Evolutionary conservation across 2,888 invertebrate genomes (phyloP), one percentile per base, ranked within the genome.

Genomic region (Conistra vaccinii): DNA sequence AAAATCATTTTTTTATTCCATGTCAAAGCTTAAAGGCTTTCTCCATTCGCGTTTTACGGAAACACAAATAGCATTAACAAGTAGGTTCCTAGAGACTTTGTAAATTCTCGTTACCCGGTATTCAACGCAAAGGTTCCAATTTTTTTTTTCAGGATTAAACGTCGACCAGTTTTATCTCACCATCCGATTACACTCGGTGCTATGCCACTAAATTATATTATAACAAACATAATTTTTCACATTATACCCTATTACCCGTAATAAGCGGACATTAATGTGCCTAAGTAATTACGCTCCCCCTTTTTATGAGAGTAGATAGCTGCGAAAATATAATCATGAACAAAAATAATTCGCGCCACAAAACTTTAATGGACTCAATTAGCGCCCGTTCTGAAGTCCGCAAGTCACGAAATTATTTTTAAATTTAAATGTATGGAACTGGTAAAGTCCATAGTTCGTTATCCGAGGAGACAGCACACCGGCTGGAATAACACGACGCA

Each of bases 301-400:
- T 80, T 85, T 88, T 88, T 88, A 82, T 85, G 81, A 74, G 82
- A 84, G 84, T 17, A 87, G 81, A 86, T 86, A 88, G 88, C 87
- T 71, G 66, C 81, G 81, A 83, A 88, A 88, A 89, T 87, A 89
- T 87, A 87, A 88, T 89, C 88, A 84, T 82, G 83, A 73, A 86
- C 81, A 84, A 88, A 89, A 91, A 90, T 90, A 89, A 89, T 89
- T 87, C 83, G 76, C 76, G 32, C 80, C 87, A 89, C 88, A 87
- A 89, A 91, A 90, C 88, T 89, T 89, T 90, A 91, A 92, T 91
- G 90, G 89, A 89, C 86, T 91, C 90, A 92, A 92, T 92, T 92
- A 93, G 89, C 82, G 88, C 82, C 78, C 85, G 86, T 83, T 78
- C 81, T 76, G 76, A 88, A 90, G 87, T 80, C 83, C 77, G 85